Percentiles rank a stretch among this genome's conserved stretches.
phyloP scores from a whole-genome alignment of 2,888 invertebrate genomes.

The Tenthredo mesomela region DNA sequence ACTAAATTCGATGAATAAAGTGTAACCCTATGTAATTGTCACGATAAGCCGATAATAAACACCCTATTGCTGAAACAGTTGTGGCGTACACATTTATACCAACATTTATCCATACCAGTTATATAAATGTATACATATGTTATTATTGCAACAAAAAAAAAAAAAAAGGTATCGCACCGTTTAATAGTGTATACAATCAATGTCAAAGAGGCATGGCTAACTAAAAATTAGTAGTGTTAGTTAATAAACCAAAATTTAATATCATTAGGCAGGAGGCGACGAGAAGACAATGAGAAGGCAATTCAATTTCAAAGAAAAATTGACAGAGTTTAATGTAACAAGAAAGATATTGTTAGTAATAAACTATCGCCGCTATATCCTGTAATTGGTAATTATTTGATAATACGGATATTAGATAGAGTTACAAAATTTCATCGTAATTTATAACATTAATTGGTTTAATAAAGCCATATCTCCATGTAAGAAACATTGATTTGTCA shows the following conservation, averaged over 20 bases:
- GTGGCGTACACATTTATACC: slow-evolving; percentile 11
- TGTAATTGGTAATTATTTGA: not conserved
- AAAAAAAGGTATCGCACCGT: not conserved
- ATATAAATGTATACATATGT: slow-evolving; percentile 27
- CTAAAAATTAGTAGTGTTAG: not conserved
- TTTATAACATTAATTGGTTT: not conserved
- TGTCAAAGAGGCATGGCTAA: slow-evolving; percentile 39
- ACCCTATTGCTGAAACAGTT: slow-evolving; percentile 40
- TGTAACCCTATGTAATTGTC: slow-evolving; percentile 49
- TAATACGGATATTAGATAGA: slow-evolving; percentile 18
- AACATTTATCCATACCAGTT: slow-evolving; percentile 5
- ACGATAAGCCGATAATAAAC: slow-evolving; percentile 32
- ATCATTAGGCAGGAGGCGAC: not conserved
- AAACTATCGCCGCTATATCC: not conserved
- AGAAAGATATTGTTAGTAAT: not conserved
- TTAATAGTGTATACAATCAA: slow-evolving; percentile 39
- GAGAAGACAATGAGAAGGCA: not conserved
- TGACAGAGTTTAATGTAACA: not conserved
- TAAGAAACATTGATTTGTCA: slow-evolving; percentile 38
- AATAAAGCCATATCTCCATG: slow-evolving; percentile 31
- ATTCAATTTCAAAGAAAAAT: not conserved
- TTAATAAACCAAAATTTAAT: not conserved
- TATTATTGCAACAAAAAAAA: not conserved
- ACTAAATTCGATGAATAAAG: slow-evolving; percentile 41
- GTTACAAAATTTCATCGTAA: slow-evolving; percentile 35